These are phyloP conservation scores for Platycheirus rosarum DNA, from an alignment of 2,888 invertebrate species.

Conservation along the genomic window DNA sequence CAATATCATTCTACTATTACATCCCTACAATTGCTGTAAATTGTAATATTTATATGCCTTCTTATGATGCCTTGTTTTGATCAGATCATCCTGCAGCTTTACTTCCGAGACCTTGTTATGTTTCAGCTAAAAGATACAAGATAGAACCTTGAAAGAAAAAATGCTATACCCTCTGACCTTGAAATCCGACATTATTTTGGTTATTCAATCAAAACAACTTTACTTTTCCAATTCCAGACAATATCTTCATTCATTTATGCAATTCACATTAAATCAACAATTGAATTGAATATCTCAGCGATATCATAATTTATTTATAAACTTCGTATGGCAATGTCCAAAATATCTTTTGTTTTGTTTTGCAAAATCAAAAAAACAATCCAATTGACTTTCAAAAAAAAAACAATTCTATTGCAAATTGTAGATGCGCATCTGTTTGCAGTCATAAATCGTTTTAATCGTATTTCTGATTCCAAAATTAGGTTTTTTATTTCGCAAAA, in stretches of 20 bases:
- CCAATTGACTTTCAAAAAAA: conserved; percentile 55
- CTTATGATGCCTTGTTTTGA: no score
- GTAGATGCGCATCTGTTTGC: conserved; percentile 62
- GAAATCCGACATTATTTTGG: no score
- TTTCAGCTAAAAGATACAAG: no score
- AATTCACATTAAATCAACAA: conserved; percentile 51
- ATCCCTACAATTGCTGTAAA: no score
- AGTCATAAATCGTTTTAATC: conserved; percentile 38
- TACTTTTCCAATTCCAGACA: not conserved
- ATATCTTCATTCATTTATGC: conserved; percentile 44
- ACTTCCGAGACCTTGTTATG: no score
- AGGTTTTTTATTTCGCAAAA: conserved; percentile 12
- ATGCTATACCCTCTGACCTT: no score
- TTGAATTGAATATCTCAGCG: conserved; percentile 33
- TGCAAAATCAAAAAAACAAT: conserved; percentile 31
- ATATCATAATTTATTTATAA: conserved; percentile 63
- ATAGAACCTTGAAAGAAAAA: no score
- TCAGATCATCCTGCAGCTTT: no score
- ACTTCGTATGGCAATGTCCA: conserved; percentile 48
- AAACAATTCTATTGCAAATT: conserved; percentile 49
- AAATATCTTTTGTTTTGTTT: conserved; percentile 34
- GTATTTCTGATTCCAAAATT: conserved; percentile 48
- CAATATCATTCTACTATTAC: no score
- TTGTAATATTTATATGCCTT: no score
- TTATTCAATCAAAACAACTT: no score